A percentile compares a stretch with the other conserved stretches of the same genome.
These are phyloP conservation scores for Sphenopsis melanotis DNA, from an alignment of 2,797 vertebrate species.

Conservation along the genomic window DNA sequence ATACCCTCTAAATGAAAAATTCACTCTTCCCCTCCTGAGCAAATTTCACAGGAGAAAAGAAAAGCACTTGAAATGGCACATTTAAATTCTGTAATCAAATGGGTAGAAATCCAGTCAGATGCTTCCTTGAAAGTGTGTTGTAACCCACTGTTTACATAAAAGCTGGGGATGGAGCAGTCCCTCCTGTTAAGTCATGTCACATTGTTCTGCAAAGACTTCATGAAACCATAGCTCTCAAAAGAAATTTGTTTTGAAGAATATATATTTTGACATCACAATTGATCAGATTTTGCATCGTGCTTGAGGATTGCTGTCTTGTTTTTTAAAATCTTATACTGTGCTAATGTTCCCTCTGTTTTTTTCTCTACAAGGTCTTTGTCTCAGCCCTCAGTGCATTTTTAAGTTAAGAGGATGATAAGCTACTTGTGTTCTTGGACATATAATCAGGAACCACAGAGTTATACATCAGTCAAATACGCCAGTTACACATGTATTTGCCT, in stretches of 20 bases:
- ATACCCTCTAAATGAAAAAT: neutral
- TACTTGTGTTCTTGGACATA: neutral
- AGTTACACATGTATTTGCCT: neutral
- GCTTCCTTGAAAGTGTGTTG: neutral
- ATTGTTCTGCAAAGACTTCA: neutral
- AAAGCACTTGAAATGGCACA: neutral
- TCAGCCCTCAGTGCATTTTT: neutral
- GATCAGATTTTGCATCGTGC: neutral
- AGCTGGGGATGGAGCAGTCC: neutral
- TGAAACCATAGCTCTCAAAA: neutral
- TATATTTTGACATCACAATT: neutral
- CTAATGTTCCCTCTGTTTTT: neutral
- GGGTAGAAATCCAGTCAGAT: neutral
- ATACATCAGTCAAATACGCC: neutral
- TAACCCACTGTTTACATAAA: neutral
- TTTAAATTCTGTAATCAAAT: neutral
- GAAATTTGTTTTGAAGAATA: neutral
- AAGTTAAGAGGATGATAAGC: neutral
- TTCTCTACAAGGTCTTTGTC: neutral
- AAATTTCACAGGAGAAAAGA: neutral
- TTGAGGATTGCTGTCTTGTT: neutral
- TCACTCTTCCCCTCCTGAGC: neutral
- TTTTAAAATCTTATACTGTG: neutral
- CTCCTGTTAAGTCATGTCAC: neutral
- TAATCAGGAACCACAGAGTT: neutral